Percentiles rank a stretch among this genome's conserved stretches.
phyloP scores from a whole-genome alignment of 1,140 invertebrate genomes.

The Aphis craccivora region DNA sequence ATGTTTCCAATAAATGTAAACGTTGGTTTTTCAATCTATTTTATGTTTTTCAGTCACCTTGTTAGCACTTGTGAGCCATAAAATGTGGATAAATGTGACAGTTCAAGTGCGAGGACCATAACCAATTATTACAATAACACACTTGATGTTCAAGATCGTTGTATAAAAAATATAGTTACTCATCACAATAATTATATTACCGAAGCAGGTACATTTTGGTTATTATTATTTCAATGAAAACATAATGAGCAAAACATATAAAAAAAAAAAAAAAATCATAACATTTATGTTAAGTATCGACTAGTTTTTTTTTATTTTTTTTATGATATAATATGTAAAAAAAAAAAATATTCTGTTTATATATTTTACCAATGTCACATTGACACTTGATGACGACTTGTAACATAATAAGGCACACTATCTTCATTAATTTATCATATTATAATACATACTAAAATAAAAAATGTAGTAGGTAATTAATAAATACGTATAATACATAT shows the following conservation, averaged over 20 bases:
- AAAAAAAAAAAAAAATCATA: background rate
- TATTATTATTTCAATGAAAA: background rate
- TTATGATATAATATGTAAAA: background rate
- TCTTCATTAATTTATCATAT: background rate
- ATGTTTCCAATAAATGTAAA: no score
- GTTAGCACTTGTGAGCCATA: no score
- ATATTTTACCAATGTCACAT: background rate
- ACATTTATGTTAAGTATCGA: background rate
- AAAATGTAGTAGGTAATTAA: background rate
- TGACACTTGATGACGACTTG: background rate
- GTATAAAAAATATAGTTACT: background rate
- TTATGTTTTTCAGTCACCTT: no score
- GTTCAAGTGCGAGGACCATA: background rate
- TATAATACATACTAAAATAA: background rate
- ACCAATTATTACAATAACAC: background rate
- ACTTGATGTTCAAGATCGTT: background rate
- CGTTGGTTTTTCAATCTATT: no score
- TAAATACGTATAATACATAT: background rate
- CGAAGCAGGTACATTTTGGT: background rate
- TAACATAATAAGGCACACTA: background rate
- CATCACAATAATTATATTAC: background rate
- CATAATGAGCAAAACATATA: background rate
- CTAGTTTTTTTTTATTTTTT: background rate
- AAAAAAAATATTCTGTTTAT: background rate
- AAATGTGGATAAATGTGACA: no score